phyloP scores from a whole-genome alignment of 2,888 invertebrate genomes.

The Hydriomena furcata region DNA sequence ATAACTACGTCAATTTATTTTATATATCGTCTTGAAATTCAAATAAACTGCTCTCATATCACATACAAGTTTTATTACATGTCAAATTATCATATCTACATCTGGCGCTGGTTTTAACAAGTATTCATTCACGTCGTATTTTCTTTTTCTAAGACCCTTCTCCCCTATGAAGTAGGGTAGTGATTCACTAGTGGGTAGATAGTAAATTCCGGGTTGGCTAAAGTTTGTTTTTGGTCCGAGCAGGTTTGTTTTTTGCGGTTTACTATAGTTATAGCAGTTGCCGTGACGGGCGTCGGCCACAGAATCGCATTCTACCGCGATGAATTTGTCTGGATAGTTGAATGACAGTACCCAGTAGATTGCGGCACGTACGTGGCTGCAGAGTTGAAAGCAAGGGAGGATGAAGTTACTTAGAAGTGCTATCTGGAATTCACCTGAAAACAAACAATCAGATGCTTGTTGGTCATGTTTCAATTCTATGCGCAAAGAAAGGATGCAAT shows the following conservation, averaged over 20 bases:
- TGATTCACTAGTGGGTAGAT: constrained; percentile 57
- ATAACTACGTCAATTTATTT: constrained; percentile 60
- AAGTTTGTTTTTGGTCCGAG: constrained; percentile 68
- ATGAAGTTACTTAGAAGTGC: constrained; percentile 57
- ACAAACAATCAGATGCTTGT: too few relatives aligned
- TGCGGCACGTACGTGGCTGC: constrained; percentile 68
- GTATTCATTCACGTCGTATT: constrained; percentile 56
- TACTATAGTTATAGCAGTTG: constrained; percentile 59
- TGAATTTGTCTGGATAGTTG: constrained; percentile 56
- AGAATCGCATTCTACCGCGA: constrained; percentile 59
- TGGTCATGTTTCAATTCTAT: too few relatives aligned
- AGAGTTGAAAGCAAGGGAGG: constrained; percentile 66
- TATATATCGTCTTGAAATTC: constrained; percentile 53
- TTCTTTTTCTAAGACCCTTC: constrained; percentile 51
- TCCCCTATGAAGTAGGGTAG: constrained; percentile 60
- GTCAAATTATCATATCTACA: constrained; percentile 54
- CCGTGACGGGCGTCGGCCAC: constrained; percentile 58
- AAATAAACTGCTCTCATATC: constrained; percentile 60
- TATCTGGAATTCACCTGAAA: constrained; percentile 70
- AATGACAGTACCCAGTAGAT: constrained; percentile 60
- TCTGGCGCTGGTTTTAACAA: constrained; percentile 58
- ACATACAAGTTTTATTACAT: constrained; percentile 39
- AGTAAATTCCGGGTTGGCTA: constrained; percentile 63
- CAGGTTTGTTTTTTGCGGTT: constrained; percentile 46
- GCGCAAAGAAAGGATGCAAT: too few relatives aligned